Evolutionary conservation across 2,888 invertebrate genomes (phyloP), one percentile per base, ranked within the genome.

Genomic region (Timandra comae): DNA sequence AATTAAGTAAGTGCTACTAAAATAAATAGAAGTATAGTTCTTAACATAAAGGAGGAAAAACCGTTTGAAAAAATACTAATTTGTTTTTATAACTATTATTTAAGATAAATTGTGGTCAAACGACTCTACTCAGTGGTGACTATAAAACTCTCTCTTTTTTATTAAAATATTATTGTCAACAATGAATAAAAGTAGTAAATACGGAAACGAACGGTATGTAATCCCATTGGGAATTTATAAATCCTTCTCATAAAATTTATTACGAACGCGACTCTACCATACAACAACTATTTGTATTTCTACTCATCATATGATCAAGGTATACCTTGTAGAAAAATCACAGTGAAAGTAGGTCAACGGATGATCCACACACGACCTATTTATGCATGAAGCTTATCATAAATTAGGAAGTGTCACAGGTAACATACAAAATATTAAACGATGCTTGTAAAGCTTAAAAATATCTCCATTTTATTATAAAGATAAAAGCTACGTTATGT

Each of bases 311-410:
- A 40, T 32, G 27, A 42, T n/a, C n/a, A n/a, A n/a, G n/a, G n/a
- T n/a, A n/a, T n/a, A n/a, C n/a, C 33, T 35, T 9, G 33, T 33
- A 35, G 41, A 49, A 54, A 58, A 57, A 48, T 54, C 42, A 45
- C 43, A 62, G 71, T 57, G 69, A 75, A 74, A 75, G 75, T 71
- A 59, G 71, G 73, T 60, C 62, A 65, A 36, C 45, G 46, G 46
- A 59, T 49, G 49, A 56, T 54, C 46, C 41, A 48, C 29, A 38
- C 40, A 47, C 37, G 50, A 55, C 56, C 50, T 56, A 56, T 57
- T 52, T 54, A 40, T 33, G 36, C 39, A 40, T 23, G 41, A 43
- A 41, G 37, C 38, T 49, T 45, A 49, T 33, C 47, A 46, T 51
- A 51, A 49, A 46, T 49, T 44, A 35, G 38, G 35, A 30, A 21